phyloP scores from a whole-genome alignment of 2,888 invertebrate species.

The Agonopterix subpropinquella region DNA sequence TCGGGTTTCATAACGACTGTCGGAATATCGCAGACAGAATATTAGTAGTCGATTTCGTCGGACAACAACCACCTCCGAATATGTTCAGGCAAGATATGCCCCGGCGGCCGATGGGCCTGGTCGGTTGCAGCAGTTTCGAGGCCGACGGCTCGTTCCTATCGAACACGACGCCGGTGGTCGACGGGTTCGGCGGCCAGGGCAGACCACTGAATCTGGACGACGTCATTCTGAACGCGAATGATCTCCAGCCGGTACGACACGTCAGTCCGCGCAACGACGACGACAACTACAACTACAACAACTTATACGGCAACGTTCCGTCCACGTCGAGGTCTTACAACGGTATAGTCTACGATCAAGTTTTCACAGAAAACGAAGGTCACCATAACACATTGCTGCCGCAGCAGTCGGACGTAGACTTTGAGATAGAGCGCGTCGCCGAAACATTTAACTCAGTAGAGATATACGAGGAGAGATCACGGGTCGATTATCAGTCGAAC shows the following conservation, averaged over 20 bases:
- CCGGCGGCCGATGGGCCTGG: conserved; percentile 53
- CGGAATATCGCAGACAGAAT: conserved; percentile 89
- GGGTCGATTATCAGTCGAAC: conserved; percentile 40
- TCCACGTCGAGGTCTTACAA: conserved; percentile 44
- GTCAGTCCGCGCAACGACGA: conserved; percentile 50
- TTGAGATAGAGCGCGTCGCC: conserved; percentile 46
- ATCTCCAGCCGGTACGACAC: conserved; percentile 44
- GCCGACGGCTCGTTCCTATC: conserved; percentile 64
- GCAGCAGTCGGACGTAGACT: conserved; percentile 39
- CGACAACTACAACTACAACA: conserved; percentile 69
- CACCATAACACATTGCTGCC: conserved; percentile 59
- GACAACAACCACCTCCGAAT: conserved; percentile 45
- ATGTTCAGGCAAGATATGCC: conserved; percentile 52
- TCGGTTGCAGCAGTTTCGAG: conserved; percentile 61
- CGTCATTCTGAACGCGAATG: conserved; percentile 53
- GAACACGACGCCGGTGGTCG: conserved; percentile 68
- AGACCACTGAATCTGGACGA: conserved; percentile 63
- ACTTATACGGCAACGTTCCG: conserved; percentile 51
- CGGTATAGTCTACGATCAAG: conserved; percentile 61
- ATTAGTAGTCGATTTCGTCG: conserved; percentile 84
- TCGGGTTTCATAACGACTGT: conserved; percentile 94
- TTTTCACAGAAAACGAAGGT: conserved; percentile 61
- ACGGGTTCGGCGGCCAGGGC: conserved; percentile 67
- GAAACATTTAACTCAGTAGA: conserved; percentile 62
- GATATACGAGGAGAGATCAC: conserved; percentile 56